Base-by-base conservation (phyloP, 92 coral and sea anemone species). In the Zoanthus solanderi region DNA sequence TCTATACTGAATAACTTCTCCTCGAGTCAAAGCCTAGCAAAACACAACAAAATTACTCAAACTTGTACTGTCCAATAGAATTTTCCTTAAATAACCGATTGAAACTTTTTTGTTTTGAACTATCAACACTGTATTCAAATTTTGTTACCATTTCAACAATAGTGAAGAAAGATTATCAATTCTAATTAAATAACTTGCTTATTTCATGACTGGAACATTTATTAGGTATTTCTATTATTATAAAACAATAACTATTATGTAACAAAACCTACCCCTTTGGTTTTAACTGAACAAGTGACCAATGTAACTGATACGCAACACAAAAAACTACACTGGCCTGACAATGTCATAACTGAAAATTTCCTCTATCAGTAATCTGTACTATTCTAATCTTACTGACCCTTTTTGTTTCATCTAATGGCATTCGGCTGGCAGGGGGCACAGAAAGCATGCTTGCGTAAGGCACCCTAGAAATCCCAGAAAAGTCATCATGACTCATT, bases 401-500 rank as follows among this genome's bases (percentile, higher is more conserved):
- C 85, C 85, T 81, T 28, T 81, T 81, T 46, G 85, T 84, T 72
- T 78, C 90, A 47, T 91, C 91, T 79, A 78, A 65, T 29, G 83
- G 87, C 74, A 78, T 72, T 90, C 81, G 94, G 76, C 89, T 86
- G 74, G 89, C 52, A 68, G 81, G 96, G 63, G 96, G 92, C 52
- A 90, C 83, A 9, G 90, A 86, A 48, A 87, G 50, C 61, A 92
- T 61, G 34, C 90, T 91, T 45, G 48, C 6, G 47, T 78, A 68
- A 46, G 68, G 63, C 58, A 12, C 57, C 65, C 87, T 9, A 57
- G 84, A 12, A 68, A 71, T 63, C 76, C 86, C 91, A 18, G 94
- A 42, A 45, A 87, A 47, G 77, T 95, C 98, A 37, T 94, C 98
- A 46, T 87, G 75, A 78, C 93, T 95, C 79, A 85, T 88, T 74